These are phyloP conservation scores for Mus spretus DNA, from an alignment of 2,797 vertebrate species.

Conservation along the genomic window DNA sequence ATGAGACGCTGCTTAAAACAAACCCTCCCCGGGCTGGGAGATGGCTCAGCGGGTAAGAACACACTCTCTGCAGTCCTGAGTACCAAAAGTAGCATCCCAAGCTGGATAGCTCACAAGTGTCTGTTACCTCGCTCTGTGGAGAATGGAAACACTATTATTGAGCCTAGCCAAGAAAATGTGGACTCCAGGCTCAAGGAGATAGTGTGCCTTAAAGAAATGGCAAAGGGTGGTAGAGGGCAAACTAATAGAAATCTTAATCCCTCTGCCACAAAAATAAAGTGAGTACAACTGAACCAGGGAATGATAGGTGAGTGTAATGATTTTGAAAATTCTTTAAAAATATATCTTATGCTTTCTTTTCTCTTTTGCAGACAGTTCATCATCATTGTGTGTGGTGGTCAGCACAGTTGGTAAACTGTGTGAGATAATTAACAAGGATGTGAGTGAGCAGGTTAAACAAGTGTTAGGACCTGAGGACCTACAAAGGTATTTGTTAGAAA, in stretches of 20 bases:
- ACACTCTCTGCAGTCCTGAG: neutral
- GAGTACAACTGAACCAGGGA: neutral
- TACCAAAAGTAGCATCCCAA: neutral
- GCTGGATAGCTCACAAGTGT: too few species aligned
- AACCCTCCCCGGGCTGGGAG: neutral
- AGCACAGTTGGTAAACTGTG: slow-evolving; percentile 91
- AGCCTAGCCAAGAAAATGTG: neutral
- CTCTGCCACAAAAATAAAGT: neutral
- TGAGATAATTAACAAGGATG: slow-evolving; percentile 82
- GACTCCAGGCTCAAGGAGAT: neutral
- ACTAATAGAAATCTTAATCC: neutral
- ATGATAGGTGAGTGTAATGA: slow-evolving; percentile 28
- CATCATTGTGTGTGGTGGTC: slow-evolving; percentile 91
- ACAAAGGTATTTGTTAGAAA: slow-evolving; percentile 89
- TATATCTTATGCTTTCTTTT: neutral
- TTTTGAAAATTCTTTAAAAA: slow-evolving; percentile 48
- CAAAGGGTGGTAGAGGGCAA: neutral
- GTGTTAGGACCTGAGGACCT: slow-evolving; percentile 92
- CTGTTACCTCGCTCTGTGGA: neutral
- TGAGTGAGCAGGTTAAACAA: slow-evolving; percentile 87
- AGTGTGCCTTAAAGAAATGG: neutral
- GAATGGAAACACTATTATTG: neutral
- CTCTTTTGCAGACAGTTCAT: slow-evolving; percentile 90
- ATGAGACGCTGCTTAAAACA: neutral
- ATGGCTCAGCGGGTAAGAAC: neutral